Conservation (phyloP, 2,113 vertebrate genomes). For the Dolichotis patagonum region DNA sequence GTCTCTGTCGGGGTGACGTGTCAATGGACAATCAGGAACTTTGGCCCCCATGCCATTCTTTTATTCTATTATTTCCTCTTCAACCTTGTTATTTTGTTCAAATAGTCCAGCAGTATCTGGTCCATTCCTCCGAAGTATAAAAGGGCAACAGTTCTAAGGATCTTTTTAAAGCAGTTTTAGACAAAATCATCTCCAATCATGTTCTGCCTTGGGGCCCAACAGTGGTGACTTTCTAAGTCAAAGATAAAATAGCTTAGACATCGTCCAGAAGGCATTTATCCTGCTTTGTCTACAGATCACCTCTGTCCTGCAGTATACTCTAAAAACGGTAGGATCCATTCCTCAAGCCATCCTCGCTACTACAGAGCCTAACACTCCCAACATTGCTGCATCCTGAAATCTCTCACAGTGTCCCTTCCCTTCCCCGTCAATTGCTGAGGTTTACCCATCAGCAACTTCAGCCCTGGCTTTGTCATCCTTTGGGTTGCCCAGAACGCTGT, state of each 20-base stretch:
- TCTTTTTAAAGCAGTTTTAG: neutral
- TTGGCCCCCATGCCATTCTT: neutral
- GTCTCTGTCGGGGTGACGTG: neutral
- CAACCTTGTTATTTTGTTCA: neutral
- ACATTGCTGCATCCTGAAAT: neutral
- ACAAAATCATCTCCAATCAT: neutral
- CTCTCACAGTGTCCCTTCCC: rapidly evolving
- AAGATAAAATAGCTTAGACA: neutral
- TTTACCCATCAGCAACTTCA: neutral
- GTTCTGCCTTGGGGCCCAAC: neutral
- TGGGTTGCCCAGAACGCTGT: neutral
- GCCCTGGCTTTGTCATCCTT: too few species aligned
- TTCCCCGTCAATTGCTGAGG: rapidly evolving
- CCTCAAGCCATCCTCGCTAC: neutral
- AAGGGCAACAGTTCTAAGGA: neutral
- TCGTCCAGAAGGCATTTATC: neutral
- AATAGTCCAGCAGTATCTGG: neutral
- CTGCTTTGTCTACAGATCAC: neutral
- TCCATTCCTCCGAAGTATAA: neutral
- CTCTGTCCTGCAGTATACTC: rapidly evolving
- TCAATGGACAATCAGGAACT: neutral
- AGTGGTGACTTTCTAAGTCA: neutral
- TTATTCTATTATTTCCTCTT: neutral
- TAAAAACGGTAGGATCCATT: neutral
- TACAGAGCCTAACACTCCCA: neutral